Conservation (phyloP, 1,140 invertebrate species). For the Drosophila trapezifrons region DNA sequence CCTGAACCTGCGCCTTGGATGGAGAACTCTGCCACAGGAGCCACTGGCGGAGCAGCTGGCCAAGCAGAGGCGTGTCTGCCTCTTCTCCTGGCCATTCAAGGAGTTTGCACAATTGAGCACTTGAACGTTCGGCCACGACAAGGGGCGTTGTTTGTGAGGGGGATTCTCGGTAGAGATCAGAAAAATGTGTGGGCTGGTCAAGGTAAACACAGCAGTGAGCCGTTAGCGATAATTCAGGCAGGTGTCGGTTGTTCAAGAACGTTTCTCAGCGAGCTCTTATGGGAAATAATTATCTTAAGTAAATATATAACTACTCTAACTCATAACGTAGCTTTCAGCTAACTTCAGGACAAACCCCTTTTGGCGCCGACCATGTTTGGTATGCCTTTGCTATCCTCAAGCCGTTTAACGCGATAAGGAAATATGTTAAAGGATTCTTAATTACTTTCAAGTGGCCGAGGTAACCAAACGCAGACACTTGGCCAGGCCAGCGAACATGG, state of each 20-base stretch:
- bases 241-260: constrained; percentile 10
- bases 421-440: constrained; percentile 81
- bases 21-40: constrained; percentile 22
- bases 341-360: constrained; percentile 4
- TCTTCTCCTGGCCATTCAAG: constrained; percentile 36
- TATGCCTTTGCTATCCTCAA: constrained; percentile 48
- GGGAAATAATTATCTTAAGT: not conserved
- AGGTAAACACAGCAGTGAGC: constrained; percentile 55
- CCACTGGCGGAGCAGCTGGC: constrained; percentile 38
- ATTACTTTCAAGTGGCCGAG: constrained; percentile 77
- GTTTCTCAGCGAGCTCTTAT: not conserved
- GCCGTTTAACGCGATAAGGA: constrained; percentile 69
- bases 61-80: constrained; percentile 32
- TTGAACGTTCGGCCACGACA: constrained; percentile 55
- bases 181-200: constrained; percentile 36
- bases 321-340: too few species aligned
- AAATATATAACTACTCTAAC: too few species aligned
- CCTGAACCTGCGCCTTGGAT: constrained; percentile 19
- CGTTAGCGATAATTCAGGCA: constrained; percentile 37
- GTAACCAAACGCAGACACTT: constrained; percentile 38
- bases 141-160: constrained; percentile 59
- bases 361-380: constrained; percentile 35
- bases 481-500: constrained; percentile 23
- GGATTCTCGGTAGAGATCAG: constrained; percentile 43
- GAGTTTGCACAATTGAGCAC: constrained; percentile 75